These are phyloP conservation scores for Mythimna ferrago DNA, from an alignment of 2,888 invertebrate genomes.

Conservation along the genomic window DNA sequence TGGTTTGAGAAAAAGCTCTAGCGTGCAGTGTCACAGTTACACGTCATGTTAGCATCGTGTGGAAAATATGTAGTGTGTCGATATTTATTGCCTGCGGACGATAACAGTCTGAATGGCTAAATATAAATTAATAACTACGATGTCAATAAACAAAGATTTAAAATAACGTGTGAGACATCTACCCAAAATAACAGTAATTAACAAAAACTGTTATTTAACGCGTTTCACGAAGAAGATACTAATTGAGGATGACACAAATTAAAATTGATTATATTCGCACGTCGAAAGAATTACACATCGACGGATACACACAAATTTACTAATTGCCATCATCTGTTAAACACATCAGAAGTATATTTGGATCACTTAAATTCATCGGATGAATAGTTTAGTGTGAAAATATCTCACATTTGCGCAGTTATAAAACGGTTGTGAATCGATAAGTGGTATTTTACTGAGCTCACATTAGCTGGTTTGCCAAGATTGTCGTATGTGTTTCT, in stretches of 20 bases:
- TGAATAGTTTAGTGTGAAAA: conserved; percentile 37
- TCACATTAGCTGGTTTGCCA: conserved; percentile 39
- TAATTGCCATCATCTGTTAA: conserved; percentile 53
- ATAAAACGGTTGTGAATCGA: conserved; percentile 44
- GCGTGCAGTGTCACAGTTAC: background rate
- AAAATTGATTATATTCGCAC: conserved; percentile 52
- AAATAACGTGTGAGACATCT: conserved; percentile 32
- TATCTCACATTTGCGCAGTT: conserved; percentile 46
- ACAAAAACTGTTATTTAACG: conserved; percentile 27
- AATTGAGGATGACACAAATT: conserved; percentile 59
- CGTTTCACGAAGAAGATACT: conserved; percentile 23
- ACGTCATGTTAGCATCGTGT: background rate
- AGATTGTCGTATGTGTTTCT: conserved; percentile 27
- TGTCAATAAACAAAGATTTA: conserved; percentile 20
- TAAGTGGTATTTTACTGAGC: conserved; percentile 26
- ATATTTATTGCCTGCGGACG: background rate
- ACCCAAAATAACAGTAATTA: conserved; percentile 33
- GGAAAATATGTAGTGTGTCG: background rate
- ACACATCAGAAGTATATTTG: conserved; percentile 48
- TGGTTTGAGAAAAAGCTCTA: background rate
- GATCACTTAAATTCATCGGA: conserved; percentile 43
- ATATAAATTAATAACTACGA: conserved; percentile 16
- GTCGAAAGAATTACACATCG: conserved; percentile 47
- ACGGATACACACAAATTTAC: conserved; percentile 34
- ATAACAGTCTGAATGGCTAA: background rate